These are phyloP conservation scores for human (Homo sapiens) DNA, from an alignment of 2,113 vertebrate species.

Conservation along the genomic window DNA sequence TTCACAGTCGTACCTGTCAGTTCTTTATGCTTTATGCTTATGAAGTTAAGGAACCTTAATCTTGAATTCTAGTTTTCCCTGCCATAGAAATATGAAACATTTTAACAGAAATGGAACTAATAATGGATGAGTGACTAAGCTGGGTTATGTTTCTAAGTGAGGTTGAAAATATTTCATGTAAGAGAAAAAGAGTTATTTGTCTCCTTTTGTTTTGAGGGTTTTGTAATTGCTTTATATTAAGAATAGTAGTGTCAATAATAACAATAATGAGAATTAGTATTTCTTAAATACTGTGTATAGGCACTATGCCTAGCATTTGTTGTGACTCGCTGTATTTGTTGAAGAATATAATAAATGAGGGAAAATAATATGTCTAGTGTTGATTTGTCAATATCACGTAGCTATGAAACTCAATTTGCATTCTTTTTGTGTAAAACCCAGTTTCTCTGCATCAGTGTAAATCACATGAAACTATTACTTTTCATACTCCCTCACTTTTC, in stretches of 20 bases:
- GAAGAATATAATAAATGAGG: slow-evolving; percentile 7
- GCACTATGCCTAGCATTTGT: neutral
- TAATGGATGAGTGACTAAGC: neutral
- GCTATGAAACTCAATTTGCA: neutral
- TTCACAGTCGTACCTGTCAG: neutral
- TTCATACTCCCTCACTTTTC: neutral
- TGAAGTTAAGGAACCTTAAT: neutral
- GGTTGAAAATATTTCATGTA: neutral
- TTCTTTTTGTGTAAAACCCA: neutral
- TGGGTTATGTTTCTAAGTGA: slow-evolving; percentile 14
- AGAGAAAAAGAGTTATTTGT: neutral
- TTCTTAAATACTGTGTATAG: slow-evolving; percentile 18
- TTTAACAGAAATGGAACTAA: neutral
- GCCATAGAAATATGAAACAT: neutral
- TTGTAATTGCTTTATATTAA: slow-evolving; percentile 17
- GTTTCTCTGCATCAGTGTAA: neutral
- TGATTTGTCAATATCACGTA: neutral
- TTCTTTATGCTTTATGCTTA: neutral
- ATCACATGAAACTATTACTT: neutral
- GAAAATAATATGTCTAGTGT: neutral
- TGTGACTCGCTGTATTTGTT: neutral
- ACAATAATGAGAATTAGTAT: neutral
- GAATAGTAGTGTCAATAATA: neutral
- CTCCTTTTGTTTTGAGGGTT: neutral
- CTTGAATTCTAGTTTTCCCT: neutral